Conservation (phyloP, 2,797 vertebrate genomes). For the Tauraco hartlaubi region DNA sequence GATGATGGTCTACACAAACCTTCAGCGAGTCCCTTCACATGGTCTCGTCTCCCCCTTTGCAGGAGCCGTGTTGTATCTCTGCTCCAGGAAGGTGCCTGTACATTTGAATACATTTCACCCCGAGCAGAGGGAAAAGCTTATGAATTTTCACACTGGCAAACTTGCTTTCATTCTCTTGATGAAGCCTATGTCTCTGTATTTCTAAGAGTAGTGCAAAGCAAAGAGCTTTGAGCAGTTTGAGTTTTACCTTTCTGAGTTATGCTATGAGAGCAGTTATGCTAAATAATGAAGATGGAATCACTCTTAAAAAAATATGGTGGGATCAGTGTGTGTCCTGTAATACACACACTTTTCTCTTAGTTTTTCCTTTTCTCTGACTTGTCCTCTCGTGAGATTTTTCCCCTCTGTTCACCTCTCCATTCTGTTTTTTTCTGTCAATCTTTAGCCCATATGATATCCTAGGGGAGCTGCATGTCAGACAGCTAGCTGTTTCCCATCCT, state of each 20-base stretch:
- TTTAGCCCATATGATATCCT: neutral
- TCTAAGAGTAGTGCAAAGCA: neutral
- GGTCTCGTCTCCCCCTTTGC: neutral
- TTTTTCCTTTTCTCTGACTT: neutral
- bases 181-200: neutral
- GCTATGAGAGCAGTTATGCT: neutral
- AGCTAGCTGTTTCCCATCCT: slow-evolving; percentile 3
- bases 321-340: neutral
- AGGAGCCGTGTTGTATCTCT: fast-evolving
- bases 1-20: neutral
- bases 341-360: neutral
- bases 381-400: neutral
- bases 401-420: neutral
- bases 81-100: neutral
- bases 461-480: neutral
- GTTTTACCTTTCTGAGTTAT: neutral
- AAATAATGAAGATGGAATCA: neutral
- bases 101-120: neutral
- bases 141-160: neutral
- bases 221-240: neutral
- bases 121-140: neutral
- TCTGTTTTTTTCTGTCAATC: neutral
- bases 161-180: neutral
- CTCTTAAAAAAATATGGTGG: neutral
- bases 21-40: neutral